Base-by-base conservation (phyloP, 2,888 invertebrate genomes). In the Dysmachus trigonus region DNA sequence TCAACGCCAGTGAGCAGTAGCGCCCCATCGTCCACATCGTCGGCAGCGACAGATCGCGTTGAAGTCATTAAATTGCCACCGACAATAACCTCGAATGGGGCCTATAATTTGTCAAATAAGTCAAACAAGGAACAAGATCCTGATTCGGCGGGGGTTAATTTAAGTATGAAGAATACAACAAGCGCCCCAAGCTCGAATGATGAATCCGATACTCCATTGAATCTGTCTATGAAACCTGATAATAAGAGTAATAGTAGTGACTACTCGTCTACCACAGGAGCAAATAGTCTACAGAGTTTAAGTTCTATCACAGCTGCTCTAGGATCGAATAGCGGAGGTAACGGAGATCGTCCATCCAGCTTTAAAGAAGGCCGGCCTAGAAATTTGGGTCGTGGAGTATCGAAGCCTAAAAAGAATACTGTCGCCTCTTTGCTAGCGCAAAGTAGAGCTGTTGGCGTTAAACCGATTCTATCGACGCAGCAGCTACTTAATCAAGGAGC, bases 401-500 rank as follows among this genome's bases (percentile, higher is more conserved):
- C 97, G 89, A 97, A 97, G 91, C 97, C 97, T 87, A 97, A 97
- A 94, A 97, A 97, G 93, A 97, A 97, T 91, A 97, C 97, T 0
- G 97, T 97, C 0, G 97, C 97, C 0, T 97, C 97, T 1, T 92
- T 97, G 82, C 92, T 97, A 88, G 97, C 97, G 0, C 97, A 97
- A 92, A 97, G 97, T 90, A 93, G 97, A 86, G 97, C 97, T 5
- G 93, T 97, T 51, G 97, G 96, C 0, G 94, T 96, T 6, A 94
- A 96, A 89, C 96, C 96, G 8, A 95, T 96, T 90, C 91, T 96
- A 77, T 95, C 96, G 74, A 96, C 96, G 33, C 95, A 95, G 90
- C 94, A 96, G 87, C 89, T 94, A 3, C 89, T 92, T 38, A 92
- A 91, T 86, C 92, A 92, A 86, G 92, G 92, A 86, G 92, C 92